phyloP scores from a whole-genome alignment of 2,888 invertebrate species.

The Caenorhabditis sulstoni region DNA sequence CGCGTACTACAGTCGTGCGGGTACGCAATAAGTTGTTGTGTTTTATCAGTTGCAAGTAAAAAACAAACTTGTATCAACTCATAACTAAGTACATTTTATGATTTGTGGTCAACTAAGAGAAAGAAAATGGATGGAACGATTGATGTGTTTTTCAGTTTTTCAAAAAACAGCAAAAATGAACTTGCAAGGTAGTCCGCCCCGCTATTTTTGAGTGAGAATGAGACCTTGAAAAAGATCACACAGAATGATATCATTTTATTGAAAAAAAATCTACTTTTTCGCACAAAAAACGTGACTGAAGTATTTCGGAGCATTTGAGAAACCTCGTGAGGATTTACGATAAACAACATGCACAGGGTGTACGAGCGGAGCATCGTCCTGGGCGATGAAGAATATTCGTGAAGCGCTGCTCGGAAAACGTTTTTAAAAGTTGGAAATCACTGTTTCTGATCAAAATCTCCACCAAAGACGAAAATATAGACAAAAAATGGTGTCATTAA shows the following conservation, averaged over 20 bases:
- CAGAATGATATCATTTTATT: background rate
- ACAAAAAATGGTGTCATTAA: slow-evolving; percentile 44
- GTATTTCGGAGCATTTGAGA: slow-evolving; percentile 15
- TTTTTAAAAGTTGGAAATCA: no score
- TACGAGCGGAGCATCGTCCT: slow-evolving; percentile 19
- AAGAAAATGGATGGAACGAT: background rate
- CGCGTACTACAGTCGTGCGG: slow-evolving; percentile 12
- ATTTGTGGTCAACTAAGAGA: slow-evolving; percentile 9
- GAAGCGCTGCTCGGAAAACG: background rate
- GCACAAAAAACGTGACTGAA: slow-evolving; percentile 1
- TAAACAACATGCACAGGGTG: slow-evolving; percentile 16
- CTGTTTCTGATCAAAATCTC: background rate
- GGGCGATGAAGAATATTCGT: background rate
- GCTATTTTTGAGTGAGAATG: slow-evolving; percentile 3
- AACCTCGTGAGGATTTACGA: background rate
- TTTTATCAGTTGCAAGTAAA: slow-evolving; percentile 2
- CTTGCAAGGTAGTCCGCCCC: background rate
- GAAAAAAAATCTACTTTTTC: background rate
- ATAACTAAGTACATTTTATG: slow-evolving; percentile 9
- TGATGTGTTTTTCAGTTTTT: slow-evolving; percentile 18
- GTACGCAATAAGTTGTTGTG: no score
- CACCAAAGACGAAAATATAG: slow-evolving; percentile 4
- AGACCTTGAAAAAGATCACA: background rate
- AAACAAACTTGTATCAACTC: slow-evolving; percentile 7
- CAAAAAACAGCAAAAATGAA: background rate